These are phyloP conservation scores for Dipodomys ordii DNA, from an alignment of 2,113 vertebrate species.

Conservation along the genomic window DNA sequence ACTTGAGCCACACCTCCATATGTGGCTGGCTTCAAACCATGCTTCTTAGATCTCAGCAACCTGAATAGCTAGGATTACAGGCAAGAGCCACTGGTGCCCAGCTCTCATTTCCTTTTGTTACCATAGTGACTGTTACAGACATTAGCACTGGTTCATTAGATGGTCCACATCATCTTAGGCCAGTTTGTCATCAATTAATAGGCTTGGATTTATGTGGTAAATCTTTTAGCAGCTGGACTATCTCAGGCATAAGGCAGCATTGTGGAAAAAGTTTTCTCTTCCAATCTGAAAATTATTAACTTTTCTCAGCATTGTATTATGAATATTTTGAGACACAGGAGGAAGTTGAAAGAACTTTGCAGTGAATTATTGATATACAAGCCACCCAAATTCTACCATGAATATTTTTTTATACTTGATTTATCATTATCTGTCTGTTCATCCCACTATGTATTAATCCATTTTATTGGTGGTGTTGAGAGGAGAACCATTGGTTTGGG, in stretches of 20 bases:
- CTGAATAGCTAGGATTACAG: no score
- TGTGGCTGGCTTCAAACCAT: no score
- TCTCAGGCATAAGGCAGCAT: neutral
- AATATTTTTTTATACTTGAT: neutral
- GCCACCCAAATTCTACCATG: neutral
- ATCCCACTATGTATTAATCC: neutral
- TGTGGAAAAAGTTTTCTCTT: neutral
- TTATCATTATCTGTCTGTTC: neutral
- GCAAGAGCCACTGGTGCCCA: no score
- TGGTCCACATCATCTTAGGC: neutral
- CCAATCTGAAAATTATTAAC: neutral
- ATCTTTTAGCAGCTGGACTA: neutral
- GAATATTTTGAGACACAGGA: slow-evolving; percentile 43
- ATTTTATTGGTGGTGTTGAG: neutral
- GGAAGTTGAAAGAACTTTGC: neutral
- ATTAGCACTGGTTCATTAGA: neutral
- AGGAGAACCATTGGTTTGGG: neutral
- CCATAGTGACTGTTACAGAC: neutral
- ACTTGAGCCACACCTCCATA: no score
- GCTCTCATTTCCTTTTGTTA: neutral
- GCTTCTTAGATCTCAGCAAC: no score
- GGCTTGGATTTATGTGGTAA: neutral
- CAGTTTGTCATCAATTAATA: neutral
- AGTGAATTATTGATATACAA: neutral
- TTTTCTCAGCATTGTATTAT: neutral